Base-by-base conservation (phyloP, 1,140 invertebrate genomes). In the Hormaphis cornu region DNA sequence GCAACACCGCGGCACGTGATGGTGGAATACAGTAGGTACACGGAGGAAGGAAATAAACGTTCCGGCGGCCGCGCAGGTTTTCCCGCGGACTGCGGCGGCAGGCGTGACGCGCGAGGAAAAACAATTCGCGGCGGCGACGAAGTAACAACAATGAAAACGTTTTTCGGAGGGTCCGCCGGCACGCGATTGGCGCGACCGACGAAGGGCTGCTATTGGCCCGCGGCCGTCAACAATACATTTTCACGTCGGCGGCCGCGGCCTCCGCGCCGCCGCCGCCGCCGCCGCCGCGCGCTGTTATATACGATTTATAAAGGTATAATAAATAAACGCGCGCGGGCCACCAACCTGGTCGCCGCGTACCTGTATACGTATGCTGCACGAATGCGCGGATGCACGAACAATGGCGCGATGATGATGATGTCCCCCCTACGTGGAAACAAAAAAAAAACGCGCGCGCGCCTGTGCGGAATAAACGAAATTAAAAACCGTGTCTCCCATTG, bases 181-280 rank as follows among this genome's bases (percentile, higher is more conserved):
- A 35, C 42, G 42, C 61, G 61, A 66, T 66, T 66, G 61, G 61
- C 61, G 28, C 24, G 42, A 24, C 28, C 61, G 42, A 22, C 26
- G 26, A 50, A 66, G 61, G 61, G 61, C 61, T 66, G 61, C 61
- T 66, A 66, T 66, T 66, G 61, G 61, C 44, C n/a, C 14, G 28
- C 28, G 22, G 44, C 61, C 44, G 14, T 30, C 44, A 66, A 66
- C 61, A 66, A 66, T 66, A 66, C 61, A 48, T 66, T 66, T 66
- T 35, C 61, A 66, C 42, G 44, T 58, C 33, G 30, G 9, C 26
- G 30, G 30, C 9, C 30, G 30, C 30, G 9, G n/a, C 52, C 18
- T n/a, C 28, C 35, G 14, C 20, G 30, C 33, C 33, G 9, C 26
- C 5, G 30, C 9, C 30, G 30, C 30, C n/a, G n/a, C 52, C 18